Evolutionary conservation across 2,113 vertebrate species (phyloP).

Genomic region (Nestor notabilis): DNA sequence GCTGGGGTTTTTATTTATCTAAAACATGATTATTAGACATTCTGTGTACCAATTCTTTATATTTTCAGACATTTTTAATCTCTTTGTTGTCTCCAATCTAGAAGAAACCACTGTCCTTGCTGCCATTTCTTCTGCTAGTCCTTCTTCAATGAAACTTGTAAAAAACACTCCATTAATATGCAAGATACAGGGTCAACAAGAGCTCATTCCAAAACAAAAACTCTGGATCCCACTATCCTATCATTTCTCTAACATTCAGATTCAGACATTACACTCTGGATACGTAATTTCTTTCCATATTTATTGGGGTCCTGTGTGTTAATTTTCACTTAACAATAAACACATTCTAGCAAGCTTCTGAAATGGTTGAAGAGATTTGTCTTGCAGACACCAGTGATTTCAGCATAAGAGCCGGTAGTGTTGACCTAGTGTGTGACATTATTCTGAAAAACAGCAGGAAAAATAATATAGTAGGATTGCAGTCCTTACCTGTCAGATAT

Average conservation of each 20-base stretch:
- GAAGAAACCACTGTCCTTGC: neutral
- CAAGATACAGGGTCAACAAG: neutral
- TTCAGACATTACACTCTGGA: neutral
- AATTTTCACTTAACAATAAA: neutral
- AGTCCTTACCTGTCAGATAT: neutral
- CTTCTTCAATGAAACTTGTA: neutral
- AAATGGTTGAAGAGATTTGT: neutral
- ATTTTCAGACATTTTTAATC: neutral
- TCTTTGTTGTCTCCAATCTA: neutral
- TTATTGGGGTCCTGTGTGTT: neutral
- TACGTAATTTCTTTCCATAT: neutral
- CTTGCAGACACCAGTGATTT: neutral
- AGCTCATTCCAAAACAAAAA: neutral
- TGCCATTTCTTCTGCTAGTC: neutral
- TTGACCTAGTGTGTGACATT: neutral
- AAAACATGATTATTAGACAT: neutral
- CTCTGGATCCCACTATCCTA: neutral
- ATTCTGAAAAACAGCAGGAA: neutral
- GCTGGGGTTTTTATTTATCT: neutral
- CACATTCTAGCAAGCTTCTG: neutral
- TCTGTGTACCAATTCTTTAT: neutral
- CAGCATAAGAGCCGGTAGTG: neutral
- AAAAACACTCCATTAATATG: neutral
- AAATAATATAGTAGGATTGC: neutral
- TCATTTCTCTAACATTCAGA: neutral